Evolutionary conservation across 1,140 invertebrate species (phyloP).

Genomic region (Conus ventricosus): DNA sequence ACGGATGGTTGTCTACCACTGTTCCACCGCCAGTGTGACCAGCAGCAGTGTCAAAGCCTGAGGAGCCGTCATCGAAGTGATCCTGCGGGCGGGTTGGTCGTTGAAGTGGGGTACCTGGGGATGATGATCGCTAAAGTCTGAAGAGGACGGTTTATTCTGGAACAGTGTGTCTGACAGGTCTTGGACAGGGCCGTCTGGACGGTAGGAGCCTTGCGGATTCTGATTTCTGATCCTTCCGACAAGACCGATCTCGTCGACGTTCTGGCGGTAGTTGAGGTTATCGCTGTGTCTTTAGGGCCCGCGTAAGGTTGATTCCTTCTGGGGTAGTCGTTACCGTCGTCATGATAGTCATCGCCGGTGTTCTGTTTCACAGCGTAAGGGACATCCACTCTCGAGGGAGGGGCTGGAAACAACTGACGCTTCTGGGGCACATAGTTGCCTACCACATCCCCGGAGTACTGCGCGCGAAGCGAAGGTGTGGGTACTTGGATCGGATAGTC

Average conservation of each 20-base stretch:
- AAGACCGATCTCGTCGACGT: neutral
- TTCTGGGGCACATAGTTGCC: neutral
- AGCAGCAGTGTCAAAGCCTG: too few species aligned
- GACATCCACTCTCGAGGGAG: neutral
- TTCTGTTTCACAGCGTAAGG: neutral
- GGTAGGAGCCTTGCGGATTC: neutral
- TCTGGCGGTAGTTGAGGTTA: neutral
- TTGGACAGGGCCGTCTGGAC: neutral
- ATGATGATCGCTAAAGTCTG: neutral
- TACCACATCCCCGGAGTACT: neutral
- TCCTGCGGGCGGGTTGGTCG: neutral
- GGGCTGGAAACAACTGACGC: neutral
- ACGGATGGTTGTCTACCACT: too few species aligned
- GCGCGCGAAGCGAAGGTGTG: neutral
- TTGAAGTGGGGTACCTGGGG: neutral
- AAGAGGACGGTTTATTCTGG: neutral
- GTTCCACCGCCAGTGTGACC: too few species aligned
- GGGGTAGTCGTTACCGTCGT: neutral
- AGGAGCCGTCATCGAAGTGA: too few species aligned
- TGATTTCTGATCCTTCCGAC: neutral
- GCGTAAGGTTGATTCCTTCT: neutral
- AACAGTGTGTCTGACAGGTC: neutral
- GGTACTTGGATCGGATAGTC: constrained; percentile 8
- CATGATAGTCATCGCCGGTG: neutral
- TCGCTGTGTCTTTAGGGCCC: neutral